Evolutionary conservation across 2,113 vertebrate genomes (phyloP).

Genomic region (Bolborhynchus lineola): DNA sequence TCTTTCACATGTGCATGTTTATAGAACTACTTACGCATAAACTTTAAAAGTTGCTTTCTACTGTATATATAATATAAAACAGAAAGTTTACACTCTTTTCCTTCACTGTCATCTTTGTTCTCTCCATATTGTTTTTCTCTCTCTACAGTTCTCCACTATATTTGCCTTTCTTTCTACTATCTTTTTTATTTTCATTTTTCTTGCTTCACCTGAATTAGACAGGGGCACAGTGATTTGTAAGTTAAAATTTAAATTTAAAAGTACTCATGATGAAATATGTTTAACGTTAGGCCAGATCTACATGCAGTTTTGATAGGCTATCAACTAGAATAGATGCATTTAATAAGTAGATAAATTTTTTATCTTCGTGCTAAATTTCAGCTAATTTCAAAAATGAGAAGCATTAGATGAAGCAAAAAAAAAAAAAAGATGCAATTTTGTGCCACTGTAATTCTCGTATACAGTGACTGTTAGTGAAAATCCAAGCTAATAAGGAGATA

Average conservation of each 20-base stretch:
- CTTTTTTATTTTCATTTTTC: background rate
- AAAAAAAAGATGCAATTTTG: background rate
- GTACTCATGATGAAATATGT: fast-evolving
- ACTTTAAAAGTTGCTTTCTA: background rate
- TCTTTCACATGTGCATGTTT: background rate
- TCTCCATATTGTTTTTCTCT: background rate
- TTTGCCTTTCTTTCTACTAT: background rate
- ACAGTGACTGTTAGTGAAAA: background rate
- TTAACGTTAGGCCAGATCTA: background rate
- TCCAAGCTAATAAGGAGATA: background rate
- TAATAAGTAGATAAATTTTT: background rate
- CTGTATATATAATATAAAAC: background rate
- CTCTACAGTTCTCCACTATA: background rate
- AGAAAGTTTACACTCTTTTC: background rate
- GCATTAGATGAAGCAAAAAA: background rate
- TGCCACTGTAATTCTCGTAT: background rate
- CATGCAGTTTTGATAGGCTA: background rate
- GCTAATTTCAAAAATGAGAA: background rate
- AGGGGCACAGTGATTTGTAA: background rate
- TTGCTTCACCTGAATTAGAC: background rate
- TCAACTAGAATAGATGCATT: background rate
- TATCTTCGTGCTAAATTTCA: background rate
- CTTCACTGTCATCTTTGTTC: background rate
- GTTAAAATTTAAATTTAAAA: background rate
- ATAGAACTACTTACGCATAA: background rate